Percentiles rank a stretch among this genome's conserved stretches.
phyloP scores from a whole-genome alignment of 2,113 vertebrate genomes.

The Sterrhoptilus dennistouni region DNA sequence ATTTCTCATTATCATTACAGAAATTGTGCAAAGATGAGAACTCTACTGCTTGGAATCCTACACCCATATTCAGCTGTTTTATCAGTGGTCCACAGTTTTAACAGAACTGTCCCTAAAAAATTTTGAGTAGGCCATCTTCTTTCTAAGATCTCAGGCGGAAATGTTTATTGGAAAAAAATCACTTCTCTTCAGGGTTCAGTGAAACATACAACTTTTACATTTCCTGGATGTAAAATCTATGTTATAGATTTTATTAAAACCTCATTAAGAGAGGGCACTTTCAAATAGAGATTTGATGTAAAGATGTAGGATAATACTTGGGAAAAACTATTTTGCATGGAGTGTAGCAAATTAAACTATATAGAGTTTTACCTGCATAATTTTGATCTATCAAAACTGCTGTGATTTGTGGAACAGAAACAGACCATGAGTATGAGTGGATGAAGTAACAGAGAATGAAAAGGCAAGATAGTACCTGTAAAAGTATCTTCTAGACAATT shows the following conservation, averaged over 20 bases:
- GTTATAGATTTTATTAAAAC: not conserved
- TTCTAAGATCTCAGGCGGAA: not conserved
- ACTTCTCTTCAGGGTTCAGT: not conserved
- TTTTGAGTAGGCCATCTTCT: not conserved
- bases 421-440: not conserved
- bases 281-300: not conserved
- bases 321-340: not conserved
- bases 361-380: not conserved
- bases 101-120: not conserved
- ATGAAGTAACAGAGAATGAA: not conserved
- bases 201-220: not conserved
- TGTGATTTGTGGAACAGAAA: not conserved
- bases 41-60: not conserved
- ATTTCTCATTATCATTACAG: not conserved
- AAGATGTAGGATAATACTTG: not conserved
- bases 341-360: not conserved
- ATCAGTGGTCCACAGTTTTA: not conserved
- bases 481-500: not conserved
- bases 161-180: not conserved
- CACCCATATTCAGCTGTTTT: not conserved
- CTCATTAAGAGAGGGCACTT: not conserved
- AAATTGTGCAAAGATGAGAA: not conserved
- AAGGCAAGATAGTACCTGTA: not conserved
- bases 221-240: not conserved
- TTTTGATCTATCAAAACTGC: not conserved